Percentiles rank a stretch among this genome's conserved stretches.
Evolutionary conservation across 2,113 vertebrate species (phyloP).

Genomic region (Alaudala cheleensis): DNA sequence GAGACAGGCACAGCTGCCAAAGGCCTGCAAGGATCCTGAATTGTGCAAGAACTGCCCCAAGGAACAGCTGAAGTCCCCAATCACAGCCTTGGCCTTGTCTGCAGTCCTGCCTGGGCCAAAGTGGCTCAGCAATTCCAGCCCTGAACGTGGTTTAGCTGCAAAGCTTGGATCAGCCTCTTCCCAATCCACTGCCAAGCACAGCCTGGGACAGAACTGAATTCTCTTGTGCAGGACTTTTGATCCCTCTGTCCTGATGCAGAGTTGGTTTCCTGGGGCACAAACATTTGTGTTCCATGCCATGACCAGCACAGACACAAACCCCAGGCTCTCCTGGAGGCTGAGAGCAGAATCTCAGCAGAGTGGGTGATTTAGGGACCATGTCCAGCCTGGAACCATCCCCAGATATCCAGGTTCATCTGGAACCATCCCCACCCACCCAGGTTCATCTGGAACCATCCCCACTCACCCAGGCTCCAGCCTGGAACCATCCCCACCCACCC

Average conservation of each 20-base stretch:
- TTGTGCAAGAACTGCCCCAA: background rate
- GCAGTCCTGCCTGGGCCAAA: background rate
- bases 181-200: background rate
- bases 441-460: background rate
- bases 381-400: background rate
- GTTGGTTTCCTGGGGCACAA: background rate
- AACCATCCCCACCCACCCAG: no score
- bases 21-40: background rate
- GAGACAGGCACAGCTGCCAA: background rate
- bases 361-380: background rate
- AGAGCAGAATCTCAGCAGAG: background rate
- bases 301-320: background rate
- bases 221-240: background rate
- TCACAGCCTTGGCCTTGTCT: background rate
- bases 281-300: background rate
- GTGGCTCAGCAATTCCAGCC: background rate
- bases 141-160: background rate
- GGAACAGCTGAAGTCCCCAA: background rate
- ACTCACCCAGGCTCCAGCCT: background rate
- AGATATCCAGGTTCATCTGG: background rate
- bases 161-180: background rate
- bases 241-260: background rate
- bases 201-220: background rate
- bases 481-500: background rate
- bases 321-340: background rate